phyloP scores from a whole-genome alignment of 2,797 vertebrate genomes.

The Hydrophis major region DNA sequence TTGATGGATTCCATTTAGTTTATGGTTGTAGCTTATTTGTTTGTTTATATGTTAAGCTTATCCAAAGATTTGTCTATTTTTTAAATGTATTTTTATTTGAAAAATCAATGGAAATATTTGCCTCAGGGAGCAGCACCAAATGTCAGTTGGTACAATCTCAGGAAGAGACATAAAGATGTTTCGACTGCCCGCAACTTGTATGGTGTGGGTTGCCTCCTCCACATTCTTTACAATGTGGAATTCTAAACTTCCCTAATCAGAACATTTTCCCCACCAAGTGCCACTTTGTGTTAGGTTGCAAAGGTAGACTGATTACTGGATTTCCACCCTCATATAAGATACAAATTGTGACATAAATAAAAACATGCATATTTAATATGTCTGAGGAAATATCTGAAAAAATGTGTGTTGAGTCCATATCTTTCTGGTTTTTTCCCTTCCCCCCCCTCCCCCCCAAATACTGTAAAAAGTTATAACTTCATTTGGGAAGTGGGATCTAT shows the following conservation, averaged over 20 bases:
- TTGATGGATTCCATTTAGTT: not conserved
- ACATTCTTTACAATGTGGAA: not conserved
- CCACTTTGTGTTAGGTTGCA: not conserved
- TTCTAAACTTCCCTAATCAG: not conserved
- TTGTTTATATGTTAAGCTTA: no score
- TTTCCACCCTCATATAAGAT: not conserved
- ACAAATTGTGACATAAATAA: not conserved
- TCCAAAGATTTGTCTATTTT: not conserved
- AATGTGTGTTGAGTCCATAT: not conserved
- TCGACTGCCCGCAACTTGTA: not conserved
- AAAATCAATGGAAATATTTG: not conserved
- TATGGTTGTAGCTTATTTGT: not conserved
- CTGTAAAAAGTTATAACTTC: not conserved
- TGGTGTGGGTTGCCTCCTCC: not conserved
- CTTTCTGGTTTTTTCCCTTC: not conserved
- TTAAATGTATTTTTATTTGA: not conserved
- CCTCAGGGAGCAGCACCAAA: not conserved
- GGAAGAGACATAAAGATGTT: not conserved
- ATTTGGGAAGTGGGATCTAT: not conserved
- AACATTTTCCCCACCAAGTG: not conserved
- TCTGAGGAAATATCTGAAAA: not conserved
- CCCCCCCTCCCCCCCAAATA: not conserved
- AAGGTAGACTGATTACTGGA: not conserved
- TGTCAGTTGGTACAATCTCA: not conserved
- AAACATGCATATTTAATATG: not conserved